These are phyloP conservation scores for Anthonomus grandis DNA, from an alignment of 1,140 invertebrate species.

Conservation along the genomic window DNA sequence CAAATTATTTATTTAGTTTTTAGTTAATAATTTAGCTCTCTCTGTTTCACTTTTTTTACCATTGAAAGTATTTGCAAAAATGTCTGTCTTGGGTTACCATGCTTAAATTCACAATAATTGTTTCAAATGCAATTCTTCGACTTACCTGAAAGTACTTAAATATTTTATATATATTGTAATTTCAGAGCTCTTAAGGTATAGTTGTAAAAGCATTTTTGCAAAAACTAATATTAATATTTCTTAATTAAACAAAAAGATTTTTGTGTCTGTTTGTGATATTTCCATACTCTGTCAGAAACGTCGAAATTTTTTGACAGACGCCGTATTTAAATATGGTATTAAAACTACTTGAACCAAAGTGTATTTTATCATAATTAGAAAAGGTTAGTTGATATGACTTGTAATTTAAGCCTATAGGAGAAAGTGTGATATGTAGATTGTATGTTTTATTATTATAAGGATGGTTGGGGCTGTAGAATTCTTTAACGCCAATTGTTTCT, in stretches of 20 bases:
- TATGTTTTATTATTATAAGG: background rate
- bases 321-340: constrained; percentile 44
- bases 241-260: constrained; percentile 5
- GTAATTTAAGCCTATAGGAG: background rate
- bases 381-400: constrained; percentile 2
- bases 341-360: constrained; percentile 43
- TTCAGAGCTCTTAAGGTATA: constrained; percentile 18
- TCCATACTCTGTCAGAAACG: constrained; percentile 25
- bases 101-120: background rate
- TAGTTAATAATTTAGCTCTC: too few species aligned
- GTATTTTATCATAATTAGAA: constrained; percentile 32
- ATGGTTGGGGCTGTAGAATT: background rate
- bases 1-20: background rate
- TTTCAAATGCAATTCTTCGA: background rate
- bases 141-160: background rate
- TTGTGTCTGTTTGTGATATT: constrained; percentile 38
- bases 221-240: constrained; percentile 6
- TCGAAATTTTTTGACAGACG: constrained; percentile 20
- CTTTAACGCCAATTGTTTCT: background rate
- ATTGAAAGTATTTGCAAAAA: too few species aligned
- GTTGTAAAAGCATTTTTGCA: constrained; percentile 3
- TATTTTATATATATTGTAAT: constrained; percentile 16
- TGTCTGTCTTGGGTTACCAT: background rate
- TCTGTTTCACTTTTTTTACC: too few species aligned
- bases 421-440: constrained; percentile 6